Evolutionary conservation across 2,113 vertebrate genomes (phyloP), one percentile per base, ranked within the genome.

Genomic region (Hemiprocne comata): DNA sequence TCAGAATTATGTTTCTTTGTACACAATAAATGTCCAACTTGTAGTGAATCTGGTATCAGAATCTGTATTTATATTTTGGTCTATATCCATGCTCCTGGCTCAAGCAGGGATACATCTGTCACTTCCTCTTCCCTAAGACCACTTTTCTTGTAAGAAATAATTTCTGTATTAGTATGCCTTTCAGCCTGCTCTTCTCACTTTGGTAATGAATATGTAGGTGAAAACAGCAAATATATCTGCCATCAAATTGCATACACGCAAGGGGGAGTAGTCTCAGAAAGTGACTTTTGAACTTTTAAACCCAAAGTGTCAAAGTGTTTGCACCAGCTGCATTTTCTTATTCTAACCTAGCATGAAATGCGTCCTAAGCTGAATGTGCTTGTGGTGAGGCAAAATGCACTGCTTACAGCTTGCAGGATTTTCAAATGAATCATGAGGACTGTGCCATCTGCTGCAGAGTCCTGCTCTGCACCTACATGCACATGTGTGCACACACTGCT

Each of bases 381-480:
- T 51, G 13, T 74, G 33, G 40, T 62, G 29, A 69, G 61, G 65
- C n/a, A 87, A 67, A 78, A 50, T n/a, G 20, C 24, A 44, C 20
- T n/a, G 2, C 51, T 66, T 62, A 15, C 8, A 73, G 13, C 28
- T 66, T 46, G 42, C 25, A 3, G 17, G 13, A 17, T 9, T 80
- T 46, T 46, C 31, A 50, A 57, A 19, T 38, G 42, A 80, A 48
- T 58, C n/a, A 15, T 6, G 29, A 54, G 26, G 20, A 9, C 40
- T 24, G 25, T 10, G 14, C 13, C 0, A 0, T 34, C 24, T 4
- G 11, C 36, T 7, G 20, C 33, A 34, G 62, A 46, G 15, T 40
- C 28, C 19, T 11, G 8, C 26, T 38, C 55, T 57, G 7, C 10
- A 4, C 1, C 0, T 8, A 5, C 40, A 5, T 10, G 21, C 48